Evolutionary conservation across 2,113 vertebrate species (phyloP), one percentile per base, ranked within the genome.

Genomic region (Piaya cayana): DNA sequence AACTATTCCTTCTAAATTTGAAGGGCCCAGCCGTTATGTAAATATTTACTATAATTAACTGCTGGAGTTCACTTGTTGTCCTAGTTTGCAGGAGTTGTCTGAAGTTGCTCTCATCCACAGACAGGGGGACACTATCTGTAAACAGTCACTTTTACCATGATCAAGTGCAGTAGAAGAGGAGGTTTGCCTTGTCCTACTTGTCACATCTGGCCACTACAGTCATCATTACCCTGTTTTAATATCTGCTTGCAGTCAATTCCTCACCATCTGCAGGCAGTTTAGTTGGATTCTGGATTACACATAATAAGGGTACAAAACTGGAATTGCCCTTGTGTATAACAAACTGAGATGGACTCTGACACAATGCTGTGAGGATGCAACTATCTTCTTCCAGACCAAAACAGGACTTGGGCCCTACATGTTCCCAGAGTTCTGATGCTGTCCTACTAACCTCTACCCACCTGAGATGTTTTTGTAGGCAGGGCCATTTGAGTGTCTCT

Each of bases 41-140:
- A 98, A 98, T 98, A 97, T 98, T 98, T 98, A 97, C 97, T 97
- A 93, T 98, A 98, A 98, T 98, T 98, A 97, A 98, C 97, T 97
- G 95, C 95, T 96, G 93, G 96, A 97, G 94, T 90, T 98, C 96
- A 97, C 96, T 96, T 74, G 82, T 96, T 93, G 88, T 87, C 93
- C 95, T 86, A 94, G 86, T 98, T 98, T 97, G 92, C 86, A 89
- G 80, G 88, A 91, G 71, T 94, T 95, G 77, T 94, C 93, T 88
- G 92, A 94, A 95, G 95, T 95, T 96, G 67, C 93, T 82, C 30
- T 72, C 59, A 29, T 19, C 70, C 93, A 39, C 1, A 80, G 92
- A 60, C 53, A 93, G 63, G 76, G 75, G 68, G 56, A 87, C 19
- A 27, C 43, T 88, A 9, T 86, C 83, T 92, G 7, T 67, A 67